Conservation (phyloP, 2,888 invertebrate genomes). For the Drosophila birchii region DNA sequence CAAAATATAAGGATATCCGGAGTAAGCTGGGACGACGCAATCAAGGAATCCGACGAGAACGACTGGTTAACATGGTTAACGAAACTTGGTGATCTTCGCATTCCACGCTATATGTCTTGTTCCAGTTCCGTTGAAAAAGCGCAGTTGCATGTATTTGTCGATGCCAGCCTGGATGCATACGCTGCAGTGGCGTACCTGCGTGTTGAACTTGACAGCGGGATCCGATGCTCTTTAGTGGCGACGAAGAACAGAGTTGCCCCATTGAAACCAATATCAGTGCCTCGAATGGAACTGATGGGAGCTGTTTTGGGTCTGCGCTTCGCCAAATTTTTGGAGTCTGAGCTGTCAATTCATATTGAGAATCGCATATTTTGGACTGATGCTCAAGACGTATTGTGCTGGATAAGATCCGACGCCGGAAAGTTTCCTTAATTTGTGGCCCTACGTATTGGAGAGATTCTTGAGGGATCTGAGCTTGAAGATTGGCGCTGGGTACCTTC, state of each 20-base stretch:
- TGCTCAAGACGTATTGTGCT: neutral
- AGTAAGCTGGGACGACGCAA: neutral
- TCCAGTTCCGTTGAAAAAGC: neutral
- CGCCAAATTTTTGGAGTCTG: too few relatives aligned
- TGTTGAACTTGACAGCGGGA: neutral
- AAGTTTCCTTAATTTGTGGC: neutral
- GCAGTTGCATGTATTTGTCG: neutral
- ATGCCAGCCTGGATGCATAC: neutral
- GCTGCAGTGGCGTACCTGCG: neutral
- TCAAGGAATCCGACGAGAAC: neutral
- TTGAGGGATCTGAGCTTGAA: neutral
- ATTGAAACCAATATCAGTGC: slow-evolving; percentile 2
- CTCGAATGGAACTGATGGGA: slow-evolving; percentile 9
- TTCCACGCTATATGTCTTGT: neutral
- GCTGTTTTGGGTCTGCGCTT: neutral
- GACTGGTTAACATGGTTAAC: neutral
- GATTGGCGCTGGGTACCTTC: neutral
- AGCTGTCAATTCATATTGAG: neutral
- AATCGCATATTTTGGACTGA: neutral
- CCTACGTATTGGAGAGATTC: neutral
- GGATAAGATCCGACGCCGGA: neutral
- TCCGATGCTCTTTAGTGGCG: neutral
- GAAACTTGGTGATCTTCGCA: neutral
- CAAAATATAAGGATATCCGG: slow-evolving; percentile 1
- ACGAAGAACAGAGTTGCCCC: neutral